Evolutionary conservation across 1,140 invertebrate species (phyloP).

Genomic region (Drosophila elegans): DNA sequence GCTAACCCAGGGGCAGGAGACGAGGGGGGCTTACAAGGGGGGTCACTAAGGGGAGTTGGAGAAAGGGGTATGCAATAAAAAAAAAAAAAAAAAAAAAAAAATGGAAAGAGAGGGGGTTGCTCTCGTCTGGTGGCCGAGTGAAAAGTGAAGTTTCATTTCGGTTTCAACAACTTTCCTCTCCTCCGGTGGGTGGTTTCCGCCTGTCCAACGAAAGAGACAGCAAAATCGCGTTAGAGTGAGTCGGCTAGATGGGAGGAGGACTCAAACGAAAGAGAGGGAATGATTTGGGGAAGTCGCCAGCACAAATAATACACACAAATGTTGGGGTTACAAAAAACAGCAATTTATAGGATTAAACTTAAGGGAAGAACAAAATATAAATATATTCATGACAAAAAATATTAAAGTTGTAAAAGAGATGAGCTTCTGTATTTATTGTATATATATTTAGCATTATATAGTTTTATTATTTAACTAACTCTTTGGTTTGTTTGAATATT

Average conservation of each 20-base stretch:
- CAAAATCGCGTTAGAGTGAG: background rate
- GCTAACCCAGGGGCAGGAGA: conserved; percentile 28
- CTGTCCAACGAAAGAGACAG: conserved; percentile 14
- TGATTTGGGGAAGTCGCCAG: no score
- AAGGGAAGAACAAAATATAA: no score
- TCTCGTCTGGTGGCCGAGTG: conserved; percentile 37
- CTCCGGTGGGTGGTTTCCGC: conserved; percentile 36
- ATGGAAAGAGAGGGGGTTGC: background rate
- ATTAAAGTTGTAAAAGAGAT: no score
- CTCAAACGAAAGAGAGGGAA: background rate
- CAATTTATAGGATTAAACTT: no score
- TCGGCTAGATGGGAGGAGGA: background rate
- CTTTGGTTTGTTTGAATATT: no score
- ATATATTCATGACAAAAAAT: no score
- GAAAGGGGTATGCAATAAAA: background rate
- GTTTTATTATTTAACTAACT: no score
- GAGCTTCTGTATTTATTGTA: no score
- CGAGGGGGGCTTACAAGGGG: conserved; percentile 9
- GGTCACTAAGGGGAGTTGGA: conserved; percentile 8
- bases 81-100: background rate
- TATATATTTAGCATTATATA: no score
- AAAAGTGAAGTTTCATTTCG: conserved; percentile 75
- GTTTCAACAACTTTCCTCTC: conserved; percentile 55
- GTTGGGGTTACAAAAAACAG: no score
- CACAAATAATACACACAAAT: background rate